Evolutionary conservation across 2,113 vertebrate species (phyloP).

Genomic region (Pteropus alecto): DNA sequence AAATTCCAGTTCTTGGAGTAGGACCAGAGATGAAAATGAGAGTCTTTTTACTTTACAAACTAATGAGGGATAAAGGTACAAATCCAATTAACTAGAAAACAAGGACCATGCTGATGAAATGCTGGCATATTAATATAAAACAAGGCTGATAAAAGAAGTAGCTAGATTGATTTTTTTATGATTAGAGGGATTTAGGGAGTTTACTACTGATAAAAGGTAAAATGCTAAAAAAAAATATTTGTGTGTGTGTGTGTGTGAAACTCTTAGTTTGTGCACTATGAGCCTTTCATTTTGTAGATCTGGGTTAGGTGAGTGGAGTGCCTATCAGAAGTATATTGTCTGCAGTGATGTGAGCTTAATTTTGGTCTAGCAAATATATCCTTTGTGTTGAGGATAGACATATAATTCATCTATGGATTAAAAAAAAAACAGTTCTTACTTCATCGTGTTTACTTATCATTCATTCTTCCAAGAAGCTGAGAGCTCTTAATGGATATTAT

Average conservation of each 20-base stretch:
- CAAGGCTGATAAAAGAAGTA: not conserved
- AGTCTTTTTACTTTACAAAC: not conserved
- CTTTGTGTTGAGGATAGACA: slow-evolving; percentile 24
- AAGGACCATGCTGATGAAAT: not conserved
- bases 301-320: not conserved
- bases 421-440: not conserved
- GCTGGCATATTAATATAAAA: not conserved
- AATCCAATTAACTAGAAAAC: not conserved
- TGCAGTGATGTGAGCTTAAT: not conserved
- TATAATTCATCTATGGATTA: slow-evolving; percentile 15
- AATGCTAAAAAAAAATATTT: too few relatives aligned
- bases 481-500: slow-evolving; percentile 20
- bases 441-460: slow-evolving; percentile 24
- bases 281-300: not conserved
- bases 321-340: not conserved
- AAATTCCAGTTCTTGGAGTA: not conserved
- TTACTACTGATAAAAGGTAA: not conserved
- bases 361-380: not conserved
- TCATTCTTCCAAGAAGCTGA: slow-evolving; percentile 28
- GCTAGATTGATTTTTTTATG: not conserved
- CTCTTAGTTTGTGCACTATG: too few relatives aligned
- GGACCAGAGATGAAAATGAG: not conserved
- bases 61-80: not conserved
- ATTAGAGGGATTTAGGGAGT: not conserved
- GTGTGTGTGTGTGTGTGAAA: not conserved